Base-by-base conservation (phyloP, 2,113 vertebrate species). In the Pionites leucogaster region DNA sequence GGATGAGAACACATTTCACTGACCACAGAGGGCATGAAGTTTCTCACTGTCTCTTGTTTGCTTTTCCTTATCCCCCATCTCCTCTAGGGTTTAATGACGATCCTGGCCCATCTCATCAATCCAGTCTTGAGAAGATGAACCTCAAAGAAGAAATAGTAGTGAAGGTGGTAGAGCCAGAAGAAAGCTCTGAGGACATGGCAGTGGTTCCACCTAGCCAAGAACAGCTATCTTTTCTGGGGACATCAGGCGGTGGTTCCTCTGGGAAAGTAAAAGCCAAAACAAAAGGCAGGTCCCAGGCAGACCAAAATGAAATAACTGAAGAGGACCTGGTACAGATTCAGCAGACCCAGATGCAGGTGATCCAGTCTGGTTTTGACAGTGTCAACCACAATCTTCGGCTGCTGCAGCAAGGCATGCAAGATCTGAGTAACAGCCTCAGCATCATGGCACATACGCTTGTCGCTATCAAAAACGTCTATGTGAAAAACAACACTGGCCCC, bases 141-240 rank as follows among this genome's bases (percentile, higher is more conserved):
- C 87, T 97, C 57, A 97, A 97, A 95, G 97, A 97, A 94, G 97
- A 97, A 88, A 97, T 97, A 96, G 96, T 97, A 27, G 97, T 97
- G 60, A 97, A 97, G 46, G 96, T 97, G n/a, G 92, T 97, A 29
- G 97, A 97, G 71, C 94, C 97, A 39, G 97, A 97, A 92, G 97
- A 97, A 95, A 96, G 87, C 71, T 97, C 97, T 63, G 97, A 97
- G 92, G 97, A 97, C 86, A 96, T 92, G 82, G 89, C 94, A 0
- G 93, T 96, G 46, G 92, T 97, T 95, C 94, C 96, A 67, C 97
- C 96, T 67, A 95, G 95, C 87, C 96, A 96, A 64, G 96, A 97
- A 63, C 91, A 97, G 1, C 77, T 95, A 11, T 68, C 97, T 85
- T 97, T 96, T 89, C 63, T 96, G 64, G 93, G 93, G 70, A 93